Percentiles rank a stretch among this genome's conserved stretches.
These are phyloP conservation scores for Gadopsis bispinosus DNA, from an alignment of 2,797 vertebrate species.

Conservation along the genomic window DNA sequence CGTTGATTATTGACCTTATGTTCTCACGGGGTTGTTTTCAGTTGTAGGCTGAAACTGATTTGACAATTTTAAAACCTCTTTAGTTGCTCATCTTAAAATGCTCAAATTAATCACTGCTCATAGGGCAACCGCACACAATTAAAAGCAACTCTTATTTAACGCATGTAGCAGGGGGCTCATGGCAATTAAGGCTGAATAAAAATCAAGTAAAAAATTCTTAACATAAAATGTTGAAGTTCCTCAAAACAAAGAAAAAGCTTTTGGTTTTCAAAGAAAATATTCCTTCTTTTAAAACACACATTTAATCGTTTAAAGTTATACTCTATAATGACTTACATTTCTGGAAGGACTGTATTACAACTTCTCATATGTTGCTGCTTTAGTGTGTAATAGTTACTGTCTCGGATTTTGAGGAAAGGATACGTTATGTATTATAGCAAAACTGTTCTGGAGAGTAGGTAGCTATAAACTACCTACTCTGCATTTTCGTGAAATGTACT, in stretches of 20 bases:
- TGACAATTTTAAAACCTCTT: neutral
- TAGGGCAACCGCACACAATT: neutral
- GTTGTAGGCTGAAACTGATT: neutral
- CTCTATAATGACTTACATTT: neutral
- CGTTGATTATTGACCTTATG: neutral
- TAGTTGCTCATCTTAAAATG: neutral
- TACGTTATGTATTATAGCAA: neutral
- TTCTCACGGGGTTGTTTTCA: neutral
- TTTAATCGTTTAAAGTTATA: neutral
- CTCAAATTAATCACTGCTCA: neutral
- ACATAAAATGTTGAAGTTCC: neutral
- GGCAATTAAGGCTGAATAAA: neutral
- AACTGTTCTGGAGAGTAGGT: neutral
- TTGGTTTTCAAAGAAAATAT: neutral
- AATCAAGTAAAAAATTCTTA: neutral
- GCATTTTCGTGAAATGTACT: neutral
- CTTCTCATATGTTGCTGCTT: neutral
- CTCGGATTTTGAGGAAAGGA: neutral
- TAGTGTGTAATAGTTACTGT: neutral
- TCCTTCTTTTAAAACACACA: neutral
- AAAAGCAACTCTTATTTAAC: neutral
- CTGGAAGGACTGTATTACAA: neutral
- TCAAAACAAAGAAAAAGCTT: neutral
- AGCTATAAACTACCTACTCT: neutral
- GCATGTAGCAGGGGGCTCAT: neutral